Evolutionary conservation across 2,888 invertebrate genomes (phyloP), one percentile per base, ranked within the genome.

Genomic region (Euzophera pinguis): DNA sequence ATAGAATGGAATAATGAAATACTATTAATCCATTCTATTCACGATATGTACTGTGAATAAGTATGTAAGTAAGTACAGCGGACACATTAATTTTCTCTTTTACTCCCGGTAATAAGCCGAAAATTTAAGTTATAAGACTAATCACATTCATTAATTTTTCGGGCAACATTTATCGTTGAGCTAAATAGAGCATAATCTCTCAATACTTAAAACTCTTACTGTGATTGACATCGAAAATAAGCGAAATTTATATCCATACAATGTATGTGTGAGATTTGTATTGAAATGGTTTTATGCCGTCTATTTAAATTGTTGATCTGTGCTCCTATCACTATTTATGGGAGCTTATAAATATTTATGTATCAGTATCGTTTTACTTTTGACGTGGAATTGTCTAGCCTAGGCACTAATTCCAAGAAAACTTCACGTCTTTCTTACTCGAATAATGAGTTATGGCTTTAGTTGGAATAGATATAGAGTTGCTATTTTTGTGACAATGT

Each of bases 261-360:
- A 39, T 17, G 39, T 10, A 10, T 10, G 32, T 32, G 32, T 32
- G 32, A 8, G 16, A 39, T 16, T 39, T 16, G 10, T 16, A 45
- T 45, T 32, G 14, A 14, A n/a, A 45, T 45, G 13, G 6, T 32
- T 45, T 45, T 32, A 34, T 16, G 14, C 27, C 22, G 57, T 45
- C 45, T 45, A 45, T 45, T 32, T 10, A 45, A 14, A 45, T 45
- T 12, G 45, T 29, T 14, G 6, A 32, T 45, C 45, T 34, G n/a
- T 32, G 45, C 5, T 32, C 57, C 39, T 27, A 39, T 9, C 62
- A 55, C 60, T 63, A 67, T 82, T 82, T 81, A 84, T 76, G 74
- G 72, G 62, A 58, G 61, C 64, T n/a, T 63, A 78, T 84, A 81
- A 82, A 83, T 76, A 77, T 78, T 80, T 81, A 81, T 77, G 69